phyloP scores from a whole-genome alignment of 2,797 vertebrate species.

The Cirrhinus mrigala region DNA sequence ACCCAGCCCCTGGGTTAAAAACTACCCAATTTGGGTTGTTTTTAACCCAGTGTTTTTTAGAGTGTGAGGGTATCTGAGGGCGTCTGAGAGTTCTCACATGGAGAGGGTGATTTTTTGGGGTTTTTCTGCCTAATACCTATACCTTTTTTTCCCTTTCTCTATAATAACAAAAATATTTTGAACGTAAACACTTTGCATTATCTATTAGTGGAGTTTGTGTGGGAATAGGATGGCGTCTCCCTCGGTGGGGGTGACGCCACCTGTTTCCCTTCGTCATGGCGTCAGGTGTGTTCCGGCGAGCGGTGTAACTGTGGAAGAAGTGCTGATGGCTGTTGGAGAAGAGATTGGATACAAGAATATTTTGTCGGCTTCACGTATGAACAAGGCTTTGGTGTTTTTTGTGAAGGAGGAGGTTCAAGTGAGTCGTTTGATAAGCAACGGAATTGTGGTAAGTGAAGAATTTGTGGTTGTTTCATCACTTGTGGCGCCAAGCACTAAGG shows the following conservation, averaged over 20 bases:
- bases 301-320: not conserved
- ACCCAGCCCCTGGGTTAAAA: too few relatives aligned
- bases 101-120: too few relatives aligned
- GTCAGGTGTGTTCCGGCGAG: not conserved
- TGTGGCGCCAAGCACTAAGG: not conserved
- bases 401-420: not conserved
- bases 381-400: not conserved
- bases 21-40: too few relatives aligned
- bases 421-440: not conserved
- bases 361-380: too few relatives aligned
- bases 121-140: too few relatives aligned
- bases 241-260: not conserved
- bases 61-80: too few relatives aligned
- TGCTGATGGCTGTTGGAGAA: not conserved
- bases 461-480: not conserved
- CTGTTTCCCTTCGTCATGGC: not conserved
- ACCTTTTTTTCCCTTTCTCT: too few relatives aligned
- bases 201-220: too few relatives aligned
- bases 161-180: too few relatives aligned
- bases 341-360: not conserved
- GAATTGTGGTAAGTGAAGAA: not conserved
- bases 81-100: too few relatives aligned
- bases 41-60: too few relatives aligned
- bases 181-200: too few relatives aligned
- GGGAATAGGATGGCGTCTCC: not conserved